Evolutionary conservation across 2,797 vertebrate species (phyloP), one percentile per base, ranked within the genome.

Genomic region (Falco cherrug): DNA sequence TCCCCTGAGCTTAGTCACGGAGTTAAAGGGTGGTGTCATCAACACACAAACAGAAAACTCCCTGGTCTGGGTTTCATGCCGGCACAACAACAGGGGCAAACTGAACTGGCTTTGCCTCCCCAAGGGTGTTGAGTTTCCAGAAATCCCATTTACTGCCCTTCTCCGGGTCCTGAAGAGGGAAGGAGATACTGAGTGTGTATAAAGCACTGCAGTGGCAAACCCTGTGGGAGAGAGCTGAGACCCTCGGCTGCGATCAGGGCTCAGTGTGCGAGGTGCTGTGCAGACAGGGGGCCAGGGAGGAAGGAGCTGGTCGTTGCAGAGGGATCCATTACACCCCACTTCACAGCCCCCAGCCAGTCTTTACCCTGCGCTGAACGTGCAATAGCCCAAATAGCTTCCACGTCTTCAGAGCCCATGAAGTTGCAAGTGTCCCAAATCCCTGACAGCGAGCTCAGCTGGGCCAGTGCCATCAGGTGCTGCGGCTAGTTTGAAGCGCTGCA

Each of bases 1-100:
- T 84, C 65, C 73, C 82, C 26, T 13, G 82, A 33, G 85, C 89
- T 96, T 90, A 96, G 83, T 95, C 91, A 96, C 24, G 60, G 79
- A 78, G 61, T 57, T 69, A 25, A 48, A 92, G 65, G 89, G 91
- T 81, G 89, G 83, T 74, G 86, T 70, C 89, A 74, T 35, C 85
- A 61, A 6, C 61, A 26, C 31, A 16, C 70, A 84, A 85, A 78
- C n/a, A 78, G 95, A 90, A 87, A 89, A 81, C 95, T 95, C 91
- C 89, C 86, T 54, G 61, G 20, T 77, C 64, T 43, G 47, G 16
- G 24, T 70, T 87, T 65, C 82, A 77, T 63, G 48, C 67, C 10
- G 0, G 29, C 10, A 1, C 13, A 47, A 73, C 57, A 69, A 93
- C 39, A 22, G 29, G 77, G 43, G 25, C 50, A 75, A 24, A 64